phyloP scores from a whole-genome alignment of 2,797 vertebrate genomes.

The Peromyscus melanophrys region DNA sequence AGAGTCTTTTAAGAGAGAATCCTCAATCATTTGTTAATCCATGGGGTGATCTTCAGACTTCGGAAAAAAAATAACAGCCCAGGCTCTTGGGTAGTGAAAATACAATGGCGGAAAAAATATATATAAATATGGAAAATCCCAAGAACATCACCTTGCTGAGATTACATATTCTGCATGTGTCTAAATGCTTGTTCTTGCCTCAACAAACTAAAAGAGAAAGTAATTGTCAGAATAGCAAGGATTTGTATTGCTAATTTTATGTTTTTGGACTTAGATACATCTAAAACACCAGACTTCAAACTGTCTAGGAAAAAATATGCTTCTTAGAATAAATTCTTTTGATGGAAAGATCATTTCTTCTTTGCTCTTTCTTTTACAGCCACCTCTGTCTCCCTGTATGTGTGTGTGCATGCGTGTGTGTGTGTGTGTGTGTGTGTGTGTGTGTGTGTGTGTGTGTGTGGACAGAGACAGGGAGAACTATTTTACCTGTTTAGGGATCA shows the following conservation, averaged over 20 bases:
- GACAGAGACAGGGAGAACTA: neutral
- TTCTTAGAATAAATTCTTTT: constrained; percentile 66
- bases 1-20: constrained; percentile 94
- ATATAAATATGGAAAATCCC: constrained; percentile 87
- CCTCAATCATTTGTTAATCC: constrained; percentile 94
- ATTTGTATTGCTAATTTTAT: constrained; percentile 75
- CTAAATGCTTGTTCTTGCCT: constrained; percentile 79
- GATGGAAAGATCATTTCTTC: constrained; percentile 63
- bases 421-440: too few species aligned
- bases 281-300: constrained; percentile 69
- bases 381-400: neutral
- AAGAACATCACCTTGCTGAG: constrained; percentile 78
- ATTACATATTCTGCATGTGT: constrained; percentile 79
- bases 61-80: constrained; percentile 87
- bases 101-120: constrained; percentile 83
- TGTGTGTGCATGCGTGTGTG: neutral
- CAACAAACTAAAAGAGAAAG: constrained; percentile 73
- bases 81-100: constrained; percentile 87
- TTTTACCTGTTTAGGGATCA: neutral
- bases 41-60: constrained; percentile 92
- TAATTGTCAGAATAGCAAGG: constrained; percentile 60
- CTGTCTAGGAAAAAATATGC: constrained; percentile 56
- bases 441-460: neutral
- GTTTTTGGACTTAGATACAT: neutral
- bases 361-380: constrained; percentile 67